These are phyloP conservation scores for Lochmaea capreae DNA, from an alignment of 2,888 invertebrate genomes.

Conservation along the genomic window DNA sequence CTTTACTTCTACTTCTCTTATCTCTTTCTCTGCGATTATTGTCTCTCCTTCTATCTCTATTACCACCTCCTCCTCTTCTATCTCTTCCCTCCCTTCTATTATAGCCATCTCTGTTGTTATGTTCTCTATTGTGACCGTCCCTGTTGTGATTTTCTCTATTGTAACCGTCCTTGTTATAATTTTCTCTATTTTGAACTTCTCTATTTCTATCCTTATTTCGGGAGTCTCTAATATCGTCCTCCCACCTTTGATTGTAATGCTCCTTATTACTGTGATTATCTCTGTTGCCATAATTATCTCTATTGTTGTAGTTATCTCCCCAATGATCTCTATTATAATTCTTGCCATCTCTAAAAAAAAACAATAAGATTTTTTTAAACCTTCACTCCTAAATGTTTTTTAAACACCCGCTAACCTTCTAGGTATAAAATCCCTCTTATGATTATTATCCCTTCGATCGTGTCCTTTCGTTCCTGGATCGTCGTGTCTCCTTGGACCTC, in stretches of 20 bases:
- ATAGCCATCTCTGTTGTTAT: slow-evolving; percentile 32
- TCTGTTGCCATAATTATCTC: slow-evolving; percentile 33
- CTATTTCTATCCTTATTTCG: slow-evolving; percentile 24
- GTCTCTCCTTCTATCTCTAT: slow-evolving; percentile 34
- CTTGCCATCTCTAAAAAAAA: slow-evolving; percentile 26
- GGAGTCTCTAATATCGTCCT: slow-evolving; percentile 18
- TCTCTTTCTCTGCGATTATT: slow-evolving; percentile 41
- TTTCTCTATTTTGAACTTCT: slow-evolving; percentile 22
- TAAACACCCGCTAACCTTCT: slow-evolving; percentile 24
- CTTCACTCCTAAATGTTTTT: not conserved
- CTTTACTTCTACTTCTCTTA: slow-evolving; percentile 47
- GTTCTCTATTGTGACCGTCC: slow-evolving; percentile 22
- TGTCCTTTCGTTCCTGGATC: slow-evolving; percentile 28
- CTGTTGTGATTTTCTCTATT: slow-evolving; percentile 34
- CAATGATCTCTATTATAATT: slow-evolving; percentile 25
- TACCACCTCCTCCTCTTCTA: slow-evolving; percentile 16
- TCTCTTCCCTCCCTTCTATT: slow-evolving; percentile 32
- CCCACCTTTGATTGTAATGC: slow-evolving; percentile 29
- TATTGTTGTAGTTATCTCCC: slow-evolving; percentile 22
- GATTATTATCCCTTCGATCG: slow-evolving; percentile 38
- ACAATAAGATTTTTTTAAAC: not conserved
- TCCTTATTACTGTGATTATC: slow-evolving; percentile 25
- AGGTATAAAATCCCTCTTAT: slow-evolving; percentile 30
- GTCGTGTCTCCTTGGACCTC: slow-evolving; percentile 23
- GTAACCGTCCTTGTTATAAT: slow-evolving; percentile 37